Conservation (phyloP, 2,888 invertebrate genomes). For the Cremastinae sp. region DNA sequence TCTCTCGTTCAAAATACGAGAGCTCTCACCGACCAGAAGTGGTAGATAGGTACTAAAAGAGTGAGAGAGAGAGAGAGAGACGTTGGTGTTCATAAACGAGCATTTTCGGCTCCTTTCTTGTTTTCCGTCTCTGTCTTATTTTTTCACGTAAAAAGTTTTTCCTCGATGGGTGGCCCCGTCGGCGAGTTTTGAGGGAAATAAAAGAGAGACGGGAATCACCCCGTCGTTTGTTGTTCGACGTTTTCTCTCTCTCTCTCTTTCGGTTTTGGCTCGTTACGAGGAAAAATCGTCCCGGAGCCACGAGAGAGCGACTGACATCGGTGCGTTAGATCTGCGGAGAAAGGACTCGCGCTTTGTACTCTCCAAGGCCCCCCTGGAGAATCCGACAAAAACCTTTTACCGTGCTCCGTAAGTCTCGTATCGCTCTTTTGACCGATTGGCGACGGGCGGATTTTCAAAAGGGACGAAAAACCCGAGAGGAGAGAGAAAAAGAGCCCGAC, state of each 20-base stretch:
- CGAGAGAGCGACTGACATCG: conserved; percentile 13
- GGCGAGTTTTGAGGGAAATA: conserved; percentile 44
- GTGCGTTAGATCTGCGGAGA: background rate
- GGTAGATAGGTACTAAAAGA: background rate
- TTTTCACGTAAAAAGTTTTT: conserved; percentile 30
- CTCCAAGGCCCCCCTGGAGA: conserved; percentile 5
- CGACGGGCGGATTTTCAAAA: conserved; percentile 4
- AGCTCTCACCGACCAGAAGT: conserved; percentile 8
- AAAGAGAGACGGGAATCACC: conserved; percentile 65
- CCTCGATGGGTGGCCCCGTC: conserved; percentile 66
- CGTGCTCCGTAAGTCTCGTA: conserved; percentile 10
- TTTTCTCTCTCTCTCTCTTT: conserved; percentile 1
- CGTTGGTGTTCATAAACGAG: background rate
- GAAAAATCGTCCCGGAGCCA: conserved; percentile 53
- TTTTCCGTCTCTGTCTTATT: conserved; percentile 31
- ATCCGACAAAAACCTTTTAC: conserved; percentile 9
- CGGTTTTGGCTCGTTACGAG: conserved; percentile 58
- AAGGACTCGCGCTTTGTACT: conserved; percentile 10
- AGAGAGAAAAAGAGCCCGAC: background rate
- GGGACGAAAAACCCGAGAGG: background rate
- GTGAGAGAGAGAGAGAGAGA: background rate
- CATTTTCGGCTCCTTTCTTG: conserved; percentile 45
- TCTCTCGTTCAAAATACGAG: conserved; percentile 43
- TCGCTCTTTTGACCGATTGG: conserved; percentile 26
- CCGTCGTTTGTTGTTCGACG: conserved; percentile 47